Percentiles rank a stretch among this genome's conserved stretches.
phyloP scores from a whole-genome alignment of 2,888 invertebrate species.

The Acheta domesticus region DNA sequence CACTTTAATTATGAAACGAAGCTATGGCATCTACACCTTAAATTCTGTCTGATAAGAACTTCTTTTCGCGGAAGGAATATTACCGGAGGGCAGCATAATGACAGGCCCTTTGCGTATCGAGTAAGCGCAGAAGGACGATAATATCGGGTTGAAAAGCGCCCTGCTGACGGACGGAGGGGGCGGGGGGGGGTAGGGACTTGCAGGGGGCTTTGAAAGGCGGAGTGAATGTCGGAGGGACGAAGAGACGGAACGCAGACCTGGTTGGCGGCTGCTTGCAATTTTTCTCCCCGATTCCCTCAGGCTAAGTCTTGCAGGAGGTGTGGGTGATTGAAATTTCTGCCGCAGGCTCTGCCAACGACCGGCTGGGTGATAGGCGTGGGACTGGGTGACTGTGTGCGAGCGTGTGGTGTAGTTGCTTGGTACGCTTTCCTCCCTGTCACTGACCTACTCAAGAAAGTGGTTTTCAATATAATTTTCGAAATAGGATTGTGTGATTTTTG shows the following conservation, averaged over 20 bases:
- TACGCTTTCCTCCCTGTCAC: too few relatives aligned
- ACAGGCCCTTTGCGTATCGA: not conserved
- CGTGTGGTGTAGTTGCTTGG: too few relatives aligned
- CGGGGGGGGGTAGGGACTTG: not conserved
- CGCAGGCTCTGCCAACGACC: not conserved
- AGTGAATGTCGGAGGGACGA: not conserved
- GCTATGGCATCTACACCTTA: conserved; percentile 5
- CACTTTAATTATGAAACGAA: conserved; percentile 18
- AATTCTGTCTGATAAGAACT: conserved; percentile 5
- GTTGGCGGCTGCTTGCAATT: not conserved
- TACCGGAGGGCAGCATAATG: not conserved
- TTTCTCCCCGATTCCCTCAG: not conserved
- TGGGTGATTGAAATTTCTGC: conserved; percentile 1
- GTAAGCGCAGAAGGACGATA: not conserved
- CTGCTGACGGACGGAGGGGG: not conserved
- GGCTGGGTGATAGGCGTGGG: too few relatives aligned
- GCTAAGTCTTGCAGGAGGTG: not conserved
- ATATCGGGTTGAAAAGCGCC: not conserved
- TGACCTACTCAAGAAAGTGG: too few relatives aligned
- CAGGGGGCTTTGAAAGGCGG: not conserved
- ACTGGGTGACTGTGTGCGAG: too few relatives aligned
- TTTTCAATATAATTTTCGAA: too few relatives aligned
- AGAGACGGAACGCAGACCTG: not conserved
- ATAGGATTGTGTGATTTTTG: too few relatives aligned
- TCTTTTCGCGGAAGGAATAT: not conserved